Base-by-base conservation (phyloP, 2,888 invertebrate genomes). In the Mesorhabditis spiculigera region DNA sequence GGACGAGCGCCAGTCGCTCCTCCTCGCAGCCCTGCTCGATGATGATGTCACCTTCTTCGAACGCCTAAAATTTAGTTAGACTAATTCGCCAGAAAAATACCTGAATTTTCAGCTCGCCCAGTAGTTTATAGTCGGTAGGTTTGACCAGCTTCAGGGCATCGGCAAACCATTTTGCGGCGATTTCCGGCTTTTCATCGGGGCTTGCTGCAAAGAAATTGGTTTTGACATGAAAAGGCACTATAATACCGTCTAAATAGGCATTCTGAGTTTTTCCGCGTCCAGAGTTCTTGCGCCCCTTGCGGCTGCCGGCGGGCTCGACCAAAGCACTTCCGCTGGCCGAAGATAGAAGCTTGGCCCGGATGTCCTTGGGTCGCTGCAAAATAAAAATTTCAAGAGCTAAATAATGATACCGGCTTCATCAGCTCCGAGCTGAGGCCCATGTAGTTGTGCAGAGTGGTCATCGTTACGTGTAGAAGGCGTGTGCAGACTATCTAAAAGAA, bases 391-490 rank as follows among this genome's bases (percentile, higher is more conserved):
- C 3, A 68, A 4, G 4, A 68, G 13, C 10, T 3, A 5, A 45
- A 43, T 45, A 50, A 41, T 74, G 85, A 78, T 78, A 88, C 93
- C 81, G 91, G 91, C 86, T 92, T 92, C 45, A 97, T 93, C 67
- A 99, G 89, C 87, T 98, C 97, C 0, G 93, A 92, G 77, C 94
- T 94, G 13, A 98, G 90, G 0, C 98, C 98, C 63, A 98, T 90
- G 86, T 98, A 97, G 86, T 97, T 95, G 88, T 98, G 96, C 10
- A 99, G 88, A 0, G 98, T 97, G 0, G 95, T 95, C 87, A 98
- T 95, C 0, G 97, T 96, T 0, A 99, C 98, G 66, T 98, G 90
- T 87, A 97, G 96, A 50, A 99, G 89, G 5, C 98, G 91, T 66
- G 97, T 93, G 94, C 98, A 96, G 77, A 99, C 95, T 61, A 95